A percentile compares a stretch with the other conserved stretches of the same genome.
These are phyloP conservation scores for Erebia epiphron DNA, from an alignment of 2,888 invertebrate genomes.

Conservation along the genomic window DNA sequence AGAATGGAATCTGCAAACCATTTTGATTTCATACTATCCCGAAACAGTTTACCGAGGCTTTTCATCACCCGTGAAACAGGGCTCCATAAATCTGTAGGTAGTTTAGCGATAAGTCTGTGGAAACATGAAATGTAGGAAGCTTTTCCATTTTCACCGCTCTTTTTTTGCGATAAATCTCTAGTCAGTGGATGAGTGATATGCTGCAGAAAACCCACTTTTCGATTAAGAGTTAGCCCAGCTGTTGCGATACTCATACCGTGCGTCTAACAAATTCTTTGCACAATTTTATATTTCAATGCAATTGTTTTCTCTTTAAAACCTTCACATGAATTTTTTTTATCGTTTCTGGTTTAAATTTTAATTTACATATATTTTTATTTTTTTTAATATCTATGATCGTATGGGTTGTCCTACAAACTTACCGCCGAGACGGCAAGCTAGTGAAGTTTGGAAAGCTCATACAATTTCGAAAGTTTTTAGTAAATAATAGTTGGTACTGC, in stretches of 20 bases:
- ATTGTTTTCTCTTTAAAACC: neutral
- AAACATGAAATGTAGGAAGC: conserved; percentile 3
- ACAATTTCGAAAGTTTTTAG: too few species aligned
- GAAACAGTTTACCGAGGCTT: neutral
- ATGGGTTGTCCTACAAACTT: too few species aligned
- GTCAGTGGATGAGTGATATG: neutral
- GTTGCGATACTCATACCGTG: neutral
- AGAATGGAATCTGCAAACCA: neutral
- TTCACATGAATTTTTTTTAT: neutral
- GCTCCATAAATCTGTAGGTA: neutral
- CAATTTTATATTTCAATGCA: neutral
- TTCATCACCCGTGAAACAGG: neutral
- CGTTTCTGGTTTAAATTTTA: neutral
- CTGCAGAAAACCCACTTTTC: neutral
- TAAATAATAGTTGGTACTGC: too few species aligned
- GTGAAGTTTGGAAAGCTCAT: too few species aligned
- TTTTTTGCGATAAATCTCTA: conserved; percentile 19
- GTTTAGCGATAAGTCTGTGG: neutral
- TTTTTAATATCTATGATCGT: neutral
- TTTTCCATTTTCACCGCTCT: conserved; percentile 10
- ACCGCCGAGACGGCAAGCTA: too few species aligned
- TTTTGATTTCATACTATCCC: neutral
- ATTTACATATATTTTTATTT: too few species aligned
- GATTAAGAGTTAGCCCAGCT: neutral
- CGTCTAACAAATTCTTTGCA: neutral